Base-by-base conservation (phyloP, 1,140 invertebrate genomes). In the Microplitis mediator region DNA sequence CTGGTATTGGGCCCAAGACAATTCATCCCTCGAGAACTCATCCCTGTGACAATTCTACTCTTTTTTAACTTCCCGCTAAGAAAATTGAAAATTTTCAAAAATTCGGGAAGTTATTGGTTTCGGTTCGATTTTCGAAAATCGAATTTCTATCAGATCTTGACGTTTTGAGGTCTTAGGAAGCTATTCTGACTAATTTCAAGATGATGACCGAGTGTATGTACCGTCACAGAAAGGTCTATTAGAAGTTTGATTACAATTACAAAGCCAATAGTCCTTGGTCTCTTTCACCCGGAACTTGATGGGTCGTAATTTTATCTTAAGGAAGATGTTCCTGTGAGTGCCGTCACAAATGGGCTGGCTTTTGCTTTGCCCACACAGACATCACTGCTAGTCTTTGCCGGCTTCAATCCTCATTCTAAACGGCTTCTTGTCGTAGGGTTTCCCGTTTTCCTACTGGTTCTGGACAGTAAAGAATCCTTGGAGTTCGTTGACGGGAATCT, bases 221-320 rank as follows among this genome's bases (percentile, higher is more conserved):
- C 98, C 98, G 90, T 99, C 98, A 90, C 98, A 99, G 84, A 99
- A 99, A 6, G 98, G 98, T 78, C 95, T 89, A 79, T 97, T 95
- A 56, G 90, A 90, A 3, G 97, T 98, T 84, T 99, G 97, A 85
- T 99, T 99, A 84, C 98, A 99, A 82, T 98, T 98, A 84, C 98
- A 99, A 3, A 99, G 88, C 95, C 96, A 99, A 82, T 98, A 98
- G 13, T 98, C 94, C 84, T 97, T 97, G 0, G 93, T 94, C 88
- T 98, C 92, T 61, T 92, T 90, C 2, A 98, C 95, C 77, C 88
- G 86, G 78, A 98, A 98, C 71, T 87, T 88, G 11, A 99, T 88
- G 0, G 97, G 97, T 68, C 90, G 91, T 34, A 89, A 84, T 81
- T 91, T 90, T 50, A 93, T 90, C 87, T 92, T 93, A 0, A 95